These are phyloP conservation scores for Sebastes goodei DNA, from an alignment of 2,797 vertebrate genomes.

Conservation along the genomic window DNA sequence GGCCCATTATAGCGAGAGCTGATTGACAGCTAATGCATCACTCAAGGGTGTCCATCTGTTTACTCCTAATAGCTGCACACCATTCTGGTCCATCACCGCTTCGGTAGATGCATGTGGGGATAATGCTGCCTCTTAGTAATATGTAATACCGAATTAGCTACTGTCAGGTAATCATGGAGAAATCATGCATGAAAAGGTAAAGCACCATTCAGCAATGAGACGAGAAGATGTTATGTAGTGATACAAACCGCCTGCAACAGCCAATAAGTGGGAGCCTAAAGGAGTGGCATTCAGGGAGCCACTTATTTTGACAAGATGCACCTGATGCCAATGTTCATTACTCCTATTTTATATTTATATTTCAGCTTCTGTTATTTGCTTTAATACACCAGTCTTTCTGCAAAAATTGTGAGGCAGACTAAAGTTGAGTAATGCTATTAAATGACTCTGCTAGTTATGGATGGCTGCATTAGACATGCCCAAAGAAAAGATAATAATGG, in stretches of 20 bases:
- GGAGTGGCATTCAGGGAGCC: neutral
- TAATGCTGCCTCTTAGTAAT: slow-evolving; percentile 17
- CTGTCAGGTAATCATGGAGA: slow-evolving; percentile 8
- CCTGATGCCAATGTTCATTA: neutral
- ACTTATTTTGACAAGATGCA: slow-evolving; percentile 13
- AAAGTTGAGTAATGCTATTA: slow-evolving; percentile 7
- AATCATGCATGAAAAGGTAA: slow-evolving; percentile 2
- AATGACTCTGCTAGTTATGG: slow-evolving; percentile 29
- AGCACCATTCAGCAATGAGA: neutral
- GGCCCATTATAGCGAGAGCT: slow-evolving; percentile 45
- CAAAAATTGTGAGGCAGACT: neutral
- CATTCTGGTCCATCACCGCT: slow-evolving; percentile 3
- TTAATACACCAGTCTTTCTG: neutral
- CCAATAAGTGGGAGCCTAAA: neutral
- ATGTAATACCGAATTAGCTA: slow-evolving; percentile 36
- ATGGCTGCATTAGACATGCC: slow-evolving; percentile 49
- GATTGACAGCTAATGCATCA: slow-evolving; percentile 48
- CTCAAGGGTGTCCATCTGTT: slow-evolving; percentile 34
- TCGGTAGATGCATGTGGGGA: slow-evolving; percentile 11
- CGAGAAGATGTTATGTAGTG: neutral
- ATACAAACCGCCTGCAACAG: slow-evolving; percentile 1
- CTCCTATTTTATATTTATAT: neutral
- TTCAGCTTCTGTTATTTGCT: slow-evolving; percentile 1
- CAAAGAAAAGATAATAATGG: slow-evolving; percentile 47
- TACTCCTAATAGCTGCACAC: slow-evolving; percentile 25